Base-by-base conservation (phyloP, 1,140 invertebrate genomes). In the Rhagoletis zephyria region DNA sequence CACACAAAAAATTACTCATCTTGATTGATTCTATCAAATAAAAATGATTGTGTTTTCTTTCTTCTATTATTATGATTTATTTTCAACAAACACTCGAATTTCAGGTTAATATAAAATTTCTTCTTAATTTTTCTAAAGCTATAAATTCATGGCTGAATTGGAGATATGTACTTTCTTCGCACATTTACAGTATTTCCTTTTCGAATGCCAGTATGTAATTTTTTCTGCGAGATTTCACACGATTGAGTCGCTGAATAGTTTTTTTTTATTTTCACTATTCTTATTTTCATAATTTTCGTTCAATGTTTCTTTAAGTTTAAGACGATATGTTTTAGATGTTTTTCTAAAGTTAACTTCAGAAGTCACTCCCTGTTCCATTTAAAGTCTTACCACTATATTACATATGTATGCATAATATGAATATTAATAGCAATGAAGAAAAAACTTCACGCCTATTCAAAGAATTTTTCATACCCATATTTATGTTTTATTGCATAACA, bases 31-130 rank as follows among this genome's bases (percentile, higher is more conserved):
- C 30, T 30, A 30, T 30, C 30, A 30, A 30, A 30, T 30, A 30
- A 30, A 30, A 30, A 30, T 30, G 30, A 30, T 30, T 30, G 30
- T 30, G 30, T 81, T 81, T 19, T 81, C 30, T 16, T 81, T 81
- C 12, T 30, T 81, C 12, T 81, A 51, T 48, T 81, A 48, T 56
- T 81, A 56, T 81, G 74, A 59, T 81, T 81, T 81, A 56, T 81
- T 81, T 7, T 81, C 56, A 81, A 81, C 48, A 81, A 81, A 81
- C 74, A 56, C 51, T 81, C 74, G 74, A 81, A 81, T 81, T 81
- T 51, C 16, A 48, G 51, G 45, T 81, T 81, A 56, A 81, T 81
- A 81, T 81, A 81, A 81, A 81, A 81, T 81, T 81, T 81, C 56
- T 81, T 56, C 74, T 81, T 81, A 81, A 56, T 81, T 56, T 81